Conservation (phyloP, 2,888 invertebrate genomes). For the Brachypalpus laphriformis region DNA sequence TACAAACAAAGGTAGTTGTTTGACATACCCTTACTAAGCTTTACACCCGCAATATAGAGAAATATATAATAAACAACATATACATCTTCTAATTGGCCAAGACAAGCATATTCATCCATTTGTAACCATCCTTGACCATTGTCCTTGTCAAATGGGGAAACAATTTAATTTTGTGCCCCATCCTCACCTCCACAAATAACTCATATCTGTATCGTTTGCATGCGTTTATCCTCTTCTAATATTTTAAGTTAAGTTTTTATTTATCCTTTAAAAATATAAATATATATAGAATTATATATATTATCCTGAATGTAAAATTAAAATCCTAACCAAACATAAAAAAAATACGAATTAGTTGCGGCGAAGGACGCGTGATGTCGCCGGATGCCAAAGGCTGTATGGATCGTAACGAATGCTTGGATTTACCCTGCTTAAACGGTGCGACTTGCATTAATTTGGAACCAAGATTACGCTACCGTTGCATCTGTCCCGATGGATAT, state of each 20-base stretch:
- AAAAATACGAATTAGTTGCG: conserved; percentile 87
- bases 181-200: neutral
- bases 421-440: conserved; percentile 96
- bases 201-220: conserved; percentile 56
- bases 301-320: conserved; percentile 55
- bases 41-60: neutral
- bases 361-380: conserved; percentile 95
- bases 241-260: neutral
- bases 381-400: conserved; percentile 96
- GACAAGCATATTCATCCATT: conserved; percentile 70
- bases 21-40: neutral
- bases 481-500: conserved; percentile 95
- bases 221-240: conserved; percentile 52
- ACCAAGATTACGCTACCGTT: conserved; percentile 92
- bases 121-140: conserved; percentile 47
- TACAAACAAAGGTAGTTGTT: neutral
- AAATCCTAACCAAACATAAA: conserved; percentile 16
- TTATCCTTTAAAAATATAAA: conserved; percentile 23
- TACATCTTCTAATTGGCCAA: conserved; percentile 59
- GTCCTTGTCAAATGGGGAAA: conserved; percentile 45
- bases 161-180: neutral
- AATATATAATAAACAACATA: neutral
- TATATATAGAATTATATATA: conserved; percentile 9
- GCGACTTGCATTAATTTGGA: conserved; percentile 96
- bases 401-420: conserved; percentile 97